These are phyloP conservation scores for Uropetala carovei DNA, from an alignment of 2,888 invertebrate species.

Conservation along the genomic window DNA sequence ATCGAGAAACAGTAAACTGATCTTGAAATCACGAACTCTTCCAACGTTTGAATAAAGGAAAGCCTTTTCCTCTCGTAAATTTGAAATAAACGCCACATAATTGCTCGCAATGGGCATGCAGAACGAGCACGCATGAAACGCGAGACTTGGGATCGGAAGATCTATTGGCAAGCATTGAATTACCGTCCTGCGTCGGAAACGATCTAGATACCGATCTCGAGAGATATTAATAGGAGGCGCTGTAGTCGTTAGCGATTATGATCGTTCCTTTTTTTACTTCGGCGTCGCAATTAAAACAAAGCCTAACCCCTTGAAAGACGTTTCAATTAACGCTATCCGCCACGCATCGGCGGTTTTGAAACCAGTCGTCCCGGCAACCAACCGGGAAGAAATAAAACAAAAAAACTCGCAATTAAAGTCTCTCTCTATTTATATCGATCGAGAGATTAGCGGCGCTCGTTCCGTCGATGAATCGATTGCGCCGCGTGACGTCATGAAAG, in stretches of 20 bases:
- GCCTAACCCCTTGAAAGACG: neutral
- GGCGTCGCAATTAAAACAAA: neutral
- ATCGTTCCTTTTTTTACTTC: neutral
- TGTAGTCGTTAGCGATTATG: neutral
- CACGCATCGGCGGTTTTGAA: neutral
- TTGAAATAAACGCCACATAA: too few species aligned
- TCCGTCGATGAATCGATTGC: neutral
- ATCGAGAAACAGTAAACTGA: too few species aligned
- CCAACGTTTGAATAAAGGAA: too few species aligned
- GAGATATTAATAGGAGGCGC: neutral
- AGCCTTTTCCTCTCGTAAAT: too few species aligned
- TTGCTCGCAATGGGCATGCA: too few species aligned
- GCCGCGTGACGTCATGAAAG: neutral
- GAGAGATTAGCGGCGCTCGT: neutral
- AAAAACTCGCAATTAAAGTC: neutral
- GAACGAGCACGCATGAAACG: too few species aligned
- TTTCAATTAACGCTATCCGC: slow-evolving; percentile 13
- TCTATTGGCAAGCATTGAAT: too few species aligned
- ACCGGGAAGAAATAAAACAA: too few species aligned
- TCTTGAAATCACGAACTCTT: too few species aligned
- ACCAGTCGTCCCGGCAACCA: neutral
- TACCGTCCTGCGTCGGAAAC: too few species aligned
- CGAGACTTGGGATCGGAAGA: too few species aligned
- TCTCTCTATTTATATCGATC: neutral
- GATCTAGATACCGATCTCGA: neutral